Evolutionary conservation across 2,888 invertebrate genomes (phyloP).

Genomic region (Cataglyphis albicans): DNA sequence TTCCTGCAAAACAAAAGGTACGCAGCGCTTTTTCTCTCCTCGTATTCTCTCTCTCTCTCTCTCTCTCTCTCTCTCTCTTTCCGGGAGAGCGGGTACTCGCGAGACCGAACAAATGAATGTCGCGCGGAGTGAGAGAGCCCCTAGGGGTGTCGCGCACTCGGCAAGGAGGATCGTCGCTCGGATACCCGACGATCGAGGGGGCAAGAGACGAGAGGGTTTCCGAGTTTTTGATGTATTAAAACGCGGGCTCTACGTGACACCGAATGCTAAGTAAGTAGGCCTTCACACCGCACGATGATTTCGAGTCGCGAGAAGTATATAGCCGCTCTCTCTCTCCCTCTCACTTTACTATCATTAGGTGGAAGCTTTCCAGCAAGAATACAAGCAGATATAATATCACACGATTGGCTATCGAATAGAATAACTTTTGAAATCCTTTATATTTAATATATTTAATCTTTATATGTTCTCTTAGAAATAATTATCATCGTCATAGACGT

Average conservation of each 20-base stretch:
- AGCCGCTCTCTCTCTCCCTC: conserved; percentile 35
- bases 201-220: conserved; percentile 67
- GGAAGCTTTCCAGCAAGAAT: not conserved
- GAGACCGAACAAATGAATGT: conserved; percentile 81
- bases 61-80: conserved; percentile 43
- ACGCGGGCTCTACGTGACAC: conserved; percentile 85
- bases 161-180: conserved; percentile 67
- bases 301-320: conserved; percentile 69
- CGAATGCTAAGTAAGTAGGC: conserved; percentile 85
- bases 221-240: conserved; percentile 86
- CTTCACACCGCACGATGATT: conserved; percentile 80
- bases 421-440: not conserved
- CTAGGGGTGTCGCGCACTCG: conserved; percentile 51
- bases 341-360: not conserved
- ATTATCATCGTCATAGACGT: conserved; percentile 42
- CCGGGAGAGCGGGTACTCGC: conserved; percentile 75
- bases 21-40: conserved; percentile 64
- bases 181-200: conserved; percentile 36
- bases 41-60: conserved; percentile 8
- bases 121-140: conserved; percentile 51
- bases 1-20: conserved; percentile 80
- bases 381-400: too few relatives aligned
- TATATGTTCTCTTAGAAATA: conserved; percentile 6
- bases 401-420: not conserved
- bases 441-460: not conserved